Conservation (phyloP, 1,140 invertebrate genomes). For the Drosophila equinoxialis region DNA sequence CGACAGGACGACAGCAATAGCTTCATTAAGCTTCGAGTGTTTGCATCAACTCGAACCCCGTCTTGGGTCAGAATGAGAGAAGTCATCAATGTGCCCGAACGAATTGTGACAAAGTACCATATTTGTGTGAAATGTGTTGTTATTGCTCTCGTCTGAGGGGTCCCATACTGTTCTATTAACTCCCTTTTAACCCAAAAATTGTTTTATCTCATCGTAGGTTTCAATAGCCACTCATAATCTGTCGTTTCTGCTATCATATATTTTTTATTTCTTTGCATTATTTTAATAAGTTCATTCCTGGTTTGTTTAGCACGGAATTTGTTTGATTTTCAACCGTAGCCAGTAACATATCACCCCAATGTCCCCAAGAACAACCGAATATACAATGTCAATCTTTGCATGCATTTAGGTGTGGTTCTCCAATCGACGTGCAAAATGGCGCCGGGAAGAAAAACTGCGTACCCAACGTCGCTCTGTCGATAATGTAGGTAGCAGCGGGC, state of each 20-base stretch:
- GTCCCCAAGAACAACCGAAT: not conserved
- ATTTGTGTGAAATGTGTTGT: conserved; percentile 36
- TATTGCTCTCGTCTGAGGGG: not conserved
- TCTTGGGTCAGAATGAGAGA: not conserved
- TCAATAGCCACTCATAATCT: not conserved
- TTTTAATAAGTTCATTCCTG: not conserved
- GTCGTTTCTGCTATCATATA: not conserved
- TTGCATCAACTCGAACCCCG: conserved; percentile 5
- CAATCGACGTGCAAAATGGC: conserved; percentile 98
- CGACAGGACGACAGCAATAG: conserved; percentile 32
- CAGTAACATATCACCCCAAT: not conserved
- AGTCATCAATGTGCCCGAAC: conserved; percentile 26
- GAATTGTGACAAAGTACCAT: conserved; percentile 40
- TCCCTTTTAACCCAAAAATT: no score
- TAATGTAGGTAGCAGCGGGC: conserved; percentile 43
- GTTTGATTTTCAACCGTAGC: not conserved
- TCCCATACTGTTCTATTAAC: no score
- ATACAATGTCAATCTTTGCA: not conserved
- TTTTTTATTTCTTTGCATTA: not conserved
- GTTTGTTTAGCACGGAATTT: not conserved
- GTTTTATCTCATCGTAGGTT: no score
- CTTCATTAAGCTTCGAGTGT: conserved; percentile 46
- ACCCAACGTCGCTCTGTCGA: conserved; percentile 91
- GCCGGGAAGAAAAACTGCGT: conserved; percentile 98
- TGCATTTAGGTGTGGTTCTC: conserved; percentile 97